These are phyloP conservation scores for Deroptyus accipitrinus DNA, from an alignment of 2,113 vertebrate species.

Conservation along the genomic window DNA sequence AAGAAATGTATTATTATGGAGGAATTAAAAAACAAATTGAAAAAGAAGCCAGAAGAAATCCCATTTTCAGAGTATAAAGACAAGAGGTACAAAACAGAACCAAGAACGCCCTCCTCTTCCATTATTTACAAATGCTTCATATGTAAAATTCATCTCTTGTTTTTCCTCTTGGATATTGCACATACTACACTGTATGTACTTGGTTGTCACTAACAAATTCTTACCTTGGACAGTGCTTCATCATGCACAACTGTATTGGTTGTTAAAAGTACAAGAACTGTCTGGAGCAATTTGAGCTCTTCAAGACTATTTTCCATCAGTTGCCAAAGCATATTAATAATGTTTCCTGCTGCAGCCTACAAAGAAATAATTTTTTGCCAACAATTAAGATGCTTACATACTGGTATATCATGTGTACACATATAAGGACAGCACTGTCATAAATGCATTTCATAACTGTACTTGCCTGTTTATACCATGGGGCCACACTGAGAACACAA, in stretches of 20 bases:
- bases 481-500: not conserved
- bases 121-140: not conserved
- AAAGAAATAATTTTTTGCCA: slow-evolving; percentile 39
- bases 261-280: slow-evolving; percentile 95
- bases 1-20: not conserved
- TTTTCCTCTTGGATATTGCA: not conserved
- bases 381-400: not conserved
- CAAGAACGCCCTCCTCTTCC: not conserved
- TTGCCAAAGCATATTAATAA: slow-evolving; percentile 99
- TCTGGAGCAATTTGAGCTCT: slow-evolving; percentile 96
- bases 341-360: slow-evolving; percentile 95
- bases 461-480: not conserved
- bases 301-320: slow-evolving; percentile 98
- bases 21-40: not conserved
- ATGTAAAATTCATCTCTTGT: not conserved
- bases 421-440: not conserved
- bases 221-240: slow-evolving; percentile 95
- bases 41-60: not conserved
- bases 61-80: not conserved
- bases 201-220: not conserved
- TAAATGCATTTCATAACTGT: not conserved
- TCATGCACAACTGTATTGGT: slow-evolving; percentile 98
- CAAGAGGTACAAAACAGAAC: not conserved
- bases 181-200: not conserved
- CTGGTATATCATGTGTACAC: not conserved